Evolutionary conservation across 1,140 invertebrate species (phyloP).

Genomic region (Ephestia elutella): DNA sequence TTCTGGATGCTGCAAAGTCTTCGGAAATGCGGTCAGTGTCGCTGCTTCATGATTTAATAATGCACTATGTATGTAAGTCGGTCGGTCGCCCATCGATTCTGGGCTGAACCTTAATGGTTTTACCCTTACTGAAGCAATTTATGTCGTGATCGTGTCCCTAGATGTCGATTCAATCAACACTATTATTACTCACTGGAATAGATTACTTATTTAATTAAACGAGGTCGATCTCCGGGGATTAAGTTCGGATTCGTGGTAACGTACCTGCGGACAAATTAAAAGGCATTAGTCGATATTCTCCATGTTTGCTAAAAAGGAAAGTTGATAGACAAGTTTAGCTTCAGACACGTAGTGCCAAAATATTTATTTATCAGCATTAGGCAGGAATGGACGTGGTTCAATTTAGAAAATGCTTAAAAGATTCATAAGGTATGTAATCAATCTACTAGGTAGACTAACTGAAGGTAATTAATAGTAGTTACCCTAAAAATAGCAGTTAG

Average conservation of each 20-base stretch:
- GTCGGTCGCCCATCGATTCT: slow-evolving; percentile 7
- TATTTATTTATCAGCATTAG: too few relatives aligned
- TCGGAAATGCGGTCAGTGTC: slow-evolving; percentile 46
- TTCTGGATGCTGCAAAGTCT: slow-evolving; percentile 49
- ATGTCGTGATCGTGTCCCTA: not conserved
- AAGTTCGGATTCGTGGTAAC: not conserved
- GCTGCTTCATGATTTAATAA: slow-evolving; percentile 33
- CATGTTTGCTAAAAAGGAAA: not conserved
- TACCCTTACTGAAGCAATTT: not conserved
- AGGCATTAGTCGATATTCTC: not conserved
- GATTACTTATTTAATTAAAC: not conserved
- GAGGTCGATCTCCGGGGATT: not conserved
- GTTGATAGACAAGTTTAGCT: not conserved
- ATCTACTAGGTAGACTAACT: too few relatives aligned
- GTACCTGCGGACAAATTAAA: slow-evolving; percentile 7
- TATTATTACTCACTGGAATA: not conserved
- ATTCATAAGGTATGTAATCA: too few relatives aligned
- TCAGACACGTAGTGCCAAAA: not conserved
- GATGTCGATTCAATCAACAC: not conserved
- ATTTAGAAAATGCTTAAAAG: too few relatives aligned
- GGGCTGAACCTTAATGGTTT: not conserved
- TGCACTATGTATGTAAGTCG: slow-evolving; percentile 16
- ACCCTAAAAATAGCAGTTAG: too few relatives aligned
- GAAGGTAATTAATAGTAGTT: too few relatives aligned
- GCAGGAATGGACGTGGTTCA: too few relatives aligned